Evolutionary conservation across 2,797 vertebrate genomes (phyloP), one percentile per base, ranked within the genome.

Genomic region (Syndactyla subalaris): DNA sequence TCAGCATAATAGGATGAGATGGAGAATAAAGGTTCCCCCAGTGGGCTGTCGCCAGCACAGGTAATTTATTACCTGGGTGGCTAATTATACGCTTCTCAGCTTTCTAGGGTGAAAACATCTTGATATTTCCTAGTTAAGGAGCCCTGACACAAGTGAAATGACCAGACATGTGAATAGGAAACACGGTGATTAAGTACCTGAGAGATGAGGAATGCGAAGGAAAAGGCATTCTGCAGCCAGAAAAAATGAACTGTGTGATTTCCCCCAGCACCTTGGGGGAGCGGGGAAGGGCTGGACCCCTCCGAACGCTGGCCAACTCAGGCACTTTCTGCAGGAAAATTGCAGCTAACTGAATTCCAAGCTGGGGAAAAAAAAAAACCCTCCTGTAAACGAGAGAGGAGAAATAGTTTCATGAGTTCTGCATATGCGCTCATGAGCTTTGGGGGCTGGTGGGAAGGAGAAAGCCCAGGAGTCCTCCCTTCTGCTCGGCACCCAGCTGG

Each of bases 61-160:
- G 94, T 95, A 96, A 96, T 96, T 97, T 97, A 97, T 97, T 97
- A 96, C 95, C 96, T 96, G 79, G 85, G 94, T 96, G 95, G 94
- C 92, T 97, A 96, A 96, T 97, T 95, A 97, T 94, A 92, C 0
- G 49, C 93, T 96, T 92, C 95, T 93, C 95, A 79, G 95, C 94
- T 96, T 96, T 93, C 95, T 91, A 94, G 94, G 95, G 93, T 87
- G 91, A 96, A 97, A 96, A 96, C 88, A 95, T 95, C 96, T 94
- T 95, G 96, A 94, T 95, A 96, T 93, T 95, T 95, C 93, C 86
- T 93, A 96, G 91, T 92, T 96, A 96, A 93, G 93, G 88, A 96
- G 92, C 90, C 91, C 92, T 94, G 94, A 94, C 85, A 96, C 78
- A 54, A 95, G 92, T 88, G 89, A 94, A 95, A 93, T 96, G 95